Base-by-base conservation (phyloP, 2,797 vertebrate genomes). In the Iguana delicatissima region DNA sequence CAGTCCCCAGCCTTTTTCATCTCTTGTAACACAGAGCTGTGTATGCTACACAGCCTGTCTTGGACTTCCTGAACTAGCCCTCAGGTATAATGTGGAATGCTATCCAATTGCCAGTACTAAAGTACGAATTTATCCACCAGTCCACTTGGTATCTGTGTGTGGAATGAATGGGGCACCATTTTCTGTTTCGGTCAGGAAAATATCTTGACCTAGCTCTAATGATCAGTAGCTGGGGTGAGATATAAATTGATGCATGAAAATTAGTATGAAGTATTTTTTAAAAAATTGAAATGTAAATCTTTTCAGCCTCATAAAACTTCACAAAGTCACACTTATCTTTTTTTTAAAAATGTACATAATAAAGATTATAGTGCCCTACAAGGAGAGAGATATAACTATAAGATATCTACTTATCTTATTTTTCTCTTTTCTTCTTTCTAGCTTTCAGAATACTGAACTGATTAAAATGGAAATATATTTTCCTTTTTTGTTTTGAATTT, bases 391-490 rank as follows among this genome's bases (percentile, higher is more conserved):
- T 8, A 69, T 8, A 64, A 89, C n/a, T 13, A 77, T 84, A 42
- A 92, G 87, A 86, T 22, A 86, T 86, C 93, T 20, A 0, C 69
- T 93, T 64, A 91, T 16, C 59, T 57, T 95, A 85, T 85, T 7
- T 91, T 59, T 1, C 87, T 91, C 74, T 93, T 95, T 93, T 80
- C 7, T 89, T 24, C 93, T 90, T 85, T 86, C 93, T 89, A 93
- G 90, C 52, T 80, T 94, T 91, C 76, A 90, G 80, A 94, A 80
- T 10, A 69, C 13, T 20, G 0, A 94, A 90, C 57, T 62, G 46
- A 90, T 92, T 52, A 89, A 83, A 93, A 89, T 67, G 80, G 89
- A 94, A 93, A 93, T 89, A 91, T 89, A 87, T 93, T 93, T n/a
- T 1, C 86, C 74, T 89, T 94, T 57, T 46, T 4, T 87, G 24